phyloP scores from a whole-genome alignment of 2,888 invertebrate genomes.

The Cartodere bifasciata region DNA sequence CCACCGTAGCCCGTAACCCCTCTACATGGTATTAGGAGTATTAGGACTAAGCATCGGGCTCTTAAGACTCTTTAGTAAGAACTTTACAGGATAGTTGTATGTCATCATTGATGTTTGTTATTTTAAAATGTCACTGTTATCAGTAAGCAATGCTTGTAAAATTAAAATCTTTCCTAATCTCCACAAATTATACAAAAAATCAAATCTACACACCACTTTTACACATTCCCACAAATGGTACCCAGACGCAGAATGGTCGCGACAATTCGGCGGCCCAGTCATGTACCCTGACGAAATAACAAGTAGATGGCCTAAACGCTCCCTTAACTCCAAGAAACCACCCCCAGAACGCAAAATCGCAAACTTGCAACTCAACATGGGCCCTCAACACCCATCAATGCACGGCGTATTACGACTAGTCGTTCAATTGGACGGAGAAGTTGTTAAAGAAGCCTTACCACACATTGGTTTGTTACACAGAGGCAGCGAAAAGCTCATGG shows the following conservation, averaged over 20 bases:
- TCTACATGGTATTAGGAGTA: too few species aligned
- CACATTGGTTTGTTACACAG: constrained; percentile 80
- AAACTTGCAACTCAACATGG: constrained; percentile 55
- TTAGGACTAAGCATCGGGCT: too few species aligned
- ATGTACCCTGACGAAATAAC: constrained; percentile 41
- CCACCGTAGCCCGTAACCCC: too few species aligned
- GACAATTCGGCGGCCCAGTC: constrained; percentile 42
- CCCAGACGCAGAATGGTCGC: constrained; percentile 49
- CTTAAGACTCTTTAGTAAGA: too few species aligned
- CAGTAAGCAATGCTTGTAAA: too few species aligned
- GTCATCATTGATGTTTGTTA: too few species aligned
- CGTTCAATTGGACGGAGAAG: constrained; percentile 69
- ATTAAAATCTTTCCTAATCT: too few species aligned
- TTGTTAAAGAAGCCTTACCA: constrained; percentile 53
- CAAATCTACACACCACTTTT: too few species aligned
- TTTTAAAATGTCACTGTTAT: too few species aligned
- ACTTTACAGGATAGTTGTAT: too few species aligned
- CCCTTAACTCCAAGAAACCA: constrained; percentile 11
- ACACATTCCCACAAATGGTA: too few species aligned
- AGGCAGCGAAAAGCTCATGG: constrained; percentile 83
- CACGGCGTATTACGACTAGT: constrained; percentile 78
- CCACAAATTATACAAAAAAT: too few species aligned
- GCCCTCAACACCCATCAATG: constrained; percentile 84
- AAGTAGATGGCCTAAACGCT: constrained; percentile 21
- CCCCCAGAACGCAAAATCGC: constrained; percentile 16